phyloP scores from a whole-genome alignment of 2,113 vertebrate genomes.

The Microcebus jonahi region DNA sequence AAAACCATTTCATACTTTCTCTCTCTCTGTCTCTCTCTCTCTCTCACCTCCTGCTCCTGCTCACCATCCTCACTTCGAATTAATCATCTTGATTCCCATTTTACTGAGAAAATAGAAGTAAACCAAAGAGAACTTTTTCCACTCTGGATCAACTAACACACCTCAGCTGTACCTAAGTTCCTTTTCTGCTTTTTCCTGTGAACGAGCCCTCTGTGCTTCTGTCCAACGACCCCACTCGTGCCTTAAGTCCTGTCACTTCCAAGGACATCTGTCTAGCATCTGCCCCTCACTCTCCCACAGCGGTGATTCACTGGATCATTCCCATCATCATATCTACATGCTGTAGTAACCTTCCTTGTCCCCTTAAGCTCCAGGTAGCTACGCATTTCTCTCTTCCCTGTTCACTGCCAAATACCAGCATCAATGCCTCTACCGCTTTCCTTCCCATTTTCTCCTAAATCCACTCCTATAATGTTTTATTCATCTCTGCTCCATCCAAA shows the following conservation, averaged over 20 bases:
- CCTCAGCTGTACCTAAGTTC: neutral
- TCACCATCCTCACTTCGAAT: neutral
- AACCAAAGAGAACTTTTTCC: neutral
- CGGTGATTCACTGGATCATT: neutral
- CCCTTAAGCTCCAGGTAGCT: neutral
- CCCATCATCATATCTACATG: neutral
- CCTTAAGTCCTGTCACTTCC: neutral
- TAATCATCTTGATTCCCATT: neutral
- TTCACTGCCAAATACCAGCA: neutral
- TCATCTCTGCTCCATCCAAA: neutral
- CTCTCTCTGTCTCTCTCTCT: neutral
- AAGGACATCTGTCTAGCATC: neutral
- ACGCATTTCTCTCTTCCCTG: neutral
- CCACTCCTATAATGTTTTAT: neutral
- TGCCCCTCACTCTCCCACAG: neutral
- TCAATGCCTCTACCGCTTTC: neutral
- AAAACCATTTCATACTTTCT: neutral
- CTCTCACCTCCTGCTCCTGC: neutral
- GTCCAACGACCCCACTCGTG: neutral
- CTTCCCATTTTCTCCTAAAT: neutral
- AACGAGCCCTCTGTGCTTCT: neutral
- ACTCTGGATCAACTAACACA: neutral
- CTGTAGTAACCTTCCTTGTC: neutral
- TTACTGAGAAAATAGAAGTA: neutral
- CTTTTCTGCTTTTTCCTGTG: neutral